These are phyloP conservation scores for Malachius bipustulatus DNA, from an alignment of 2,888 invertebrate species.

Conservation along the genomic window DNA sequence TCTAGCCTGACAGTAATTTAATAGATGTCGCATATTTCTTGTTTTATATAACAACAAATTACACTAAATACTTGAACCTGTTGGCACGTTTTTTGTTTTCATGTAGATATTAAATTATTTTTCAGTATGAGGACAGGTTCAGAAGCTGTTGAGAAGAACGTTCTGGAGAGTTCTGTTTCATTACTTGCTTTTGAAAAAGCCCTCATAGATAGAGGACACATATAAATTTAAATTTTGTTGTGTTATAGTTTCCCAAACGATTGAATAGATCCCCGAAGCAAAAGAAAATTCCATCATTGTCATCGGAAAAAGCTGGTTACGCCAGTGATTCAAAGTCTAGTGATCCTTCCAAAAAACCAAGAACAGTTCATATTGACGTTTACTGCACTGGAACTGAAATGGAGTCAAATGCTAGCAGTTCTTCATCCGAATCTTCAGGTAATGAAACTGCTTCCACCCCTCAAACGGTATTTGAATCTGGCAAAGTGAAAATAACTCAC, in stretches of 20 bases:
- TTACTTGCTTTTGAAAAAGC: too few relatives aligned
- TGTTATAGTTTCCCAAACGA: constrained; percentile 14
- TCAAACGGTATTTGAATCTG: constrained; percentile 52
- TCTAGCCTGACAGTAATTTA: too few relatives aligned
- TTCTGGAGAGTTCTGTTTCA: too few relatives aligned
- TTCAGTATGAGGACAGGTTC: too few relatives aligned
- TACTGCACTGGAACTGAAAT: constrained; percentile 56
- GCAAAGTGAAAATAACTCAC: constrained; percentile 48
- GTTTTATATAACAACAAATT: too few relatives aligned
- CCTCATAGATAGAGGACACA: too few relatives aligned
- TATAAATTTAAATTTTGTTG: neutral
- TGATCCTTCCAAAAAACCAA: constrained; percentile 38
- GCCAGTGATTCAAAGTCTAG: constrained; percentile 26
- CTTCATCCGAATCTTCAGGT: constrained; percentile 27
- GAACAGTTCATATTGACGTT: constrained; percentile 64
- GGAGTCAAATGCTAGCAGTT: constrained; percentile 32
- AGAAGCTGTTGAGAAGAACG: too few relatives aligned
- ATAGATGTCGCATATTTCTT: too few relatives aligned
- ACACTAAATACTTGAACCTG: too few relatives aligned
- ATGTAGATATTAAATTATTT: too few relatives aligned
- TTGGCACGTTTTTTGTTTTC: too few relatives aligned
- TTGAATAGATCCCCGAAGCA: constrained; percentile 25
- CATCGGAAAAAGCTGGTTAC: constrained; percentile 12
- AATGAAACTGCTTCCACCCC: constrained; percentile 42
- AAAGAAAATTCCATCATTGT: constrained; percentile 19